Evolutionary conservation across 2,888 invertebrate genomes (phyloP).

Genomic region (Cremastinae sp.): DNA sequence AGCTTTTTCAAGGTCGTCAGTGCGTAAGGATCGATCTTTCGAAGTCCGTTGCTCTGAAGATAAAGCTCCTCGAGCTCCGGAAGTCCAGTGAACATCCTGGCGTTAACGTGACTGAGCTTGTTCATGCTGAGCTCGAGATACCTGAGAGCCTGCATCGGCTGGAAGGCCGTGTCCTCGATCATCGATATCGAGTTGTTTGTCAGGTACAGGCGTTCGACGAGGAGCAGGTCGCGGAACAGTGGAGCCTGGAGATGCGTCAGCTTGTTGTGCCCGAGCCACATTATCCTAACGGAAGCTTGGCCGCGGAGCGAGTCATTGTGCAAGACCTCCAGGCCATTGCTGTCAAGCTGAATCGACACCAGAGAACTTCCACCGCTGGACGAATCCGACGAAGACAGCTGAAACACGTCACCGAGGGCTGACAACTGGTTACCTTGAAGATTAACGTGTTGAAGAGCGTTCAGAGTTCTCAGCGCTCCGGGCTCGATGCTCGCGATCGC

Average conservation of each 20-base stretch:
- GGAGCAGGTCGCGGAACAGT: slow-evolving; percentile 89
- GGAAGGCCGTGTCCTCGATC: slow-evolving; percentile 92
- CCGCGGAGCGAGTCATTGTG: slow-evolving; percentile 91
- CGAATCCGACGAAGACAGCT: slow-evolving; percentile 82
- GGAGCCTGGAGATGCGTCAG: slow-evolving; percentile 87
- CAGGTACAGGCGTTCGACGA: slow-evolving; percentile 90
- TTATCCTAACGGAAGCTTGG: slow-evolving; percentile 91
- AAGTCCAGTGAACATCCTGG: slow-evolving; percentile 89
- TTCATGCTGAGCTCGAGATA: slow-evolving; percentile 92
- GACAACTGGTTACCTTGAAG: slow-evolving; percentile 91
- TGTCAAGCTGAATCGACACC: slow-evolving; percentile 90
- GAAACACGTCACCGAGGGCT: slow-evolving; percentile 90
- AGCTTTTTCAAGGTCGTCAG: slow-evolving; percentile 89
- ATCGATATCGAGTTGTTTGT: slow-evolving; percentile 91
- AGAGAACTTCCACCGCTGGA: slow-evolving; percentile 82
- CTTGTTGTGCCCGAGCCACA: slow-evolving; percentile 93
- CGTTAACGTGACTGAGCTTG: slow-evolving; percentile 86
- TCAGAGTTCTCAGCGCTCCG: slow-evolving; percentile 89
- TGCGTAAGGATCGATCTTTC: slow-evolving; percentile 86
- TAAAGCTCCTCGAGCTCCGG: slow-evolving; percentile 90
- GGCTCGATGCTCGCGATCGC: slow-evolving; percentile 89
- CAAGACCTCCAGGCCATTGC: slow-evolving; percentile 87
- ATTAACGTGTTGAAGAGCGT: slow-evolving; percentile 92
- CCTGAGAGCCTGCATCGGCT: slow-evolving; percentile 88
- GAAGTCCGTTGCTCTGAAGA: slow-evolving; percentile 88